Evolutionary conservation across 1,140 invertebrate species (phyloP).

Genomic region (Drosophila auraria): DNA sequence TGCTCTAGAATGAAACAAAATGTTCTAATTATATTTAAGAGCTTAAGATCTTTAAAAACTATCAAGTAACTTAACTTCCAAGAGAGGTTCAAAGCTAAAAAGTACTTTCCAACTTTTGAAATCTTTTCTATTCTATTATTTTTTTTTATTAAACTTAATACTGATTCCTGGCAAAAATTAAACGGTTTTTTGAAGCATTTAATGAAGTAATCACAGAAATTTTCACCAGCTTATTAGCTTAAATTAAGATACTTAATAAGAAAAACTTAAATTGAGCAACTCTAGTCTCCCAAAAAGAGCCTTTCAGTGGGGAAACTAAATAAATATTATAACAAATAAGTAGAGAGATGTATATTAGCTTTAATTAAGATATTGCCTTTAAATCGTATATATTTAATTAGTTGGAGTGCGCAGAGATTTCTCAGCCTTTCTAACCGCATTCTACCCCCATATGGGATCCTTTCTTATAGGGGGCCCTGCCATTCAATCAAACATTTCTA

Average conservation of each 20-base stretch:
- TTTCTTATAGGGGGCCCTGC: slow-evolving; percentile 18
- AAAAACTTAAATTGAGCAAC: neutral
- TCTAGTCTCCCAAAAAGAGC: neutral
- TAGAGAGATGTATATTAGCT: slow-evolving; percentile 13
- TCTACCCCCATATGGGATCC: slow-evolving; percentile 24
- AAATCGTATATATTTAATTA: slow-evolving; percentile 25
- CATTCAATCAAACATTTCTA: slow-evolving; percentile 36
- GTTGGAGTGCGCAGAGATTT: slow-evolving; percentile 29
- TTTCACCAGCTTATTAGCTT: no score
- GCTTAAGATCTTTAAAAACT: no score
- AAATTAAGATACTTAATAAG: neutral
- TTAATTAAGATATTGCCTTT: slow-evolving; percentile 25
- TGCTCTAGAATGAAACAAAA: neutral
- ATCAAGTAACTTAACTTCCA: no score
- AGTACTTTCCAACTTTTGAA: no score
- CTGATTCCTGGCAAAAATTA: neutral
- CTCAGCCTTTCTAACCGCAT: slow-evolving; percentile 34
- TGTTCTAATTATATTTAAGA: no score
- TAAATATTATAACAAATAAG: neutral
- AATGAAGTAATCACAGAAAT: no score
- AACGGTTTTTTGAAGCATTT: no score
- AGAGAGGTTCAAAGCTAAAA: neutral
- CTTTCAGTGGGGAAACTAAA: neutral
- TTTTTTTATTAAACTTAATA: neutral
- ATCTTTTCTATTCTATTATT: neutral